Evolutionary conservation across 2,797 vertebrate genomes (phyloP).

Genomic region (Squalus acanthias): DNA sequence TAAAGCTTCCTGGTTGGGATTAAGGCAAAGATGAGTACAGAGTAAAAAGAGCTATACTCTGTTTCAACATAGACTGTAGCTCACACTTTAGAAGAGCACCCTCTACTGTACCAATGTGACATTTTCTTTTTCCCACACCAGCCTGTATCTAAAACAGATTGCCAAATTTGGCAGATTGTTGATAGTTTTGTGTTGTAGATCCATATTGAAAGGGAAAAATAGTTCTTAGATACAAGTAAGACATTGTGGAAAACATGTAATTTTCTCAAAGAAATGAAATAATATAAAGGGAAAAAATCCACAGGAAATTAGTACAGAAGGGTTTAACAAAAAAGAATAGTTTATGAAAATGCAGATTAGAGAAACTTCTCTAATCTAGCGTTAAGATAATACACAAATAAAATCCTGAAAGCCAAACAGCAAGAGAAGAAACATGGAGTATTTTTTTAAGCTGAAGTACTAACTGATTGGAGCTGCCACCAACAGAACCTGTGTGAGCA

Average conservation of each 20-base stretch:
- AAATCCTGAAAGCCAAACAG: not conserved
- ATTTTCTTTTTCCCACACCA: not conserved
- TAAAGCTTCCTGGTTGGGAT: not conserved
- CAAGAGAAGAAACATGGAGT: not conserved
- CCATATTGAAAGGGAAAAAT: not conserved
- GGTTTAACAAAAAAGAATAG: not conserved
- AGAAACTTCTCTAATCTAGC: not conserved
- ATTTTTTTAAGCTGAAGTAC: not conserved
- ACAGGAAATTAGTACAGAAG: not conserved
- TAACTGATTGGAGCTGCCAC: not conserved
- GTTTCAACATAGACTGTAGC: not conserved
- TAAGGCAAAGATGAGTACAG: not conserved
- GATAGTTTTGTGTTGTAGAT: not conserved
- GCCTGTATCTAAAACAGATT: not conserved
- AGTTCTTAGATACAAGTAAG: not conserved
- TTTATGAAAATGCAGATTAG: not conserved
- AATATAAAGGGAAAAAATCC: not conserved
- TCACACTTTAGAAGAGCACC: no score
- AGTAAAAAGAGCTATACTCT: not conserved
- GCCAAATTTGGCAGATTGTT: not conserved
- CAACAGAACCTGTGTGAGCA: not conserved
- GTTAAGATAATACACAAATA: not conserved
- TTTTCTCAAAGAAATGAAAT: not conserved
- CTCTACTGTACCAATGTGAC: no score
- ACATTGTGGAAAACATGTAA: not conserved